Evolutionary conservation across 1,140 invertebrate genomes (phyloP).

Genomic region (Temnothorax nylanderi): DNA sequence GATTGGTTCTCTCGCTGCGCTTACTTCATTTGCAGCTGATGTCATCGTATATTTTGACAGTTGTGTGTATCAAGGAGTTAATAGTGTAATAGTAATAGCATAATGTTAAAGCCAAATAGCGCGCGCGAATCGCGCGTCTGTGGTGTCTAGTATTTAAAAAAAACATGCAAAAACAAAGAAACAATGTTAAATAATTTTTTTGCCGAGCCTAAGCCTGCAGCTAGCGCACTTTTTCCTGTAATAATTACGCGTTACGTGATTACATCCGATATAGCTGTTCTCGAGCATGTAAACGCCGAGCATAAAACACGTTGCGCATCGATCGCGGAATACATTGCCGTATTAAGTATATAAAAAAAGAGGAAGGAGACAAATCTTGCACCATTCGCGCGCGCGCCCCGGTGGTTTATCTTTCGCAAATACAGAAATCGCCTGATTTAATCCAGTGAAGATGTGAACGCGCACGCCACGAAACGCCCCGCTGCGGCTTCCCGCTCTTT

Average conservation of each 20-base stretch:
- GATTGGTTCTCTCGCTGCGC: too few species aligned
- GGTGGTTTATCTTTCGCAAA: background rate
- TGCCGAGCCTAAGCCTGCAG: background rate
- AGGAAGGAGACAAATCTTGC: background rate
- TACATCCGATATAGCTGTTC: constrained; percentile 9
- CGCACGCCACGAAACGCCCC: constrained; percentile 53
- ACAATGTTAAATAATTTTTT: constrained; percentile 26
- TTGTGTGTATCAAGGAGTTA: too few species aligned
- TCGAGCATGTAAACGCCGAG: constrained; percentile 19
- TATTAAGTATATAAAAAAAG: constrained; percentile 27
- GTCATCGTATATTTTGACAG: too few species aligned
- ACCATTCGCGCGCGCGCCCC: background rate
- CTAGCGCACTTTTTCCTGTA: constrained; percentile 11
- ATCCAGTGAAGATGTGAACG: background rate
- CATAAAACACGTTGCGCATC: constrained; percentile 34
- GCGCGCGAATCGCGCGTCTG: too few species aligned
- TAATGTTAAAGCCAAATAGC: too few species aligned
- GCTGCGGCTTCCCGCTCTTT: constrained; percentile 60
- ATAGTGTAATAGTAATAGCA: too few species aligned
- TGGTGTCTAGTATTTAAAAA: too few species aligned
- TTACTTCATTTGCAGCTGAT: too few species aligned
- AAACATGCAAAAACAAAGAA: background rate
- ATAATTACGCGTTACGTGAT: constrained; percentile 34
- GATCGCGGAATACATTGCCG: constrained; percentile 37
- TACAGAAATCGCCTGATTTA: constrained; percentile 24